Base-by-base conservation (phyloP, 23 tunicate genomes). In the Aplidium turbinatum region DNA sequence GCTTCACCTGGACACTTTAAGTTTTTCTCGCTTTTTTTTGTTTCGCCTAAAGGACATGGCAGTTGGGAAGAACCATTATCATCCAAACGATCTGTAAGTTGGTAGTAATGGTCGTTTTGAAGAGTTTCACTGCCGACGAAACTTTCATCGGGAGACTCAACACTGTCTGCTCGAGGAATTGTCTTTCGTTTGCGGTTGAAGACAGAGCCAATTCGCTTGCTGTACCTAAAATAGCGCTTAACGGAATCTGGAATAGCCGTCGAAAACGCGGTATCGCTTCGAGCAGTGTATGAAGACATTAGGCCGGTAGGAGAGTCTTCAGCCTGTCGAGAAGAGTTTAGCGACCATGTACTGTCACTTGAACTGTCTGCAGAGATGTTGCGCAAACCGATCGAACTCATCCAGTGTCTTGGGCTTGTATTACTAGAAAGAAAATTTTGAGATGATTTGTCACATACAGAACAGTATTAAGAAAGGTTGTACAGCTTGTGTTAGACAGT, bases 181-280 rank as follows among this genome's bases (percentile, higher is more conserved):
- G 50, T 11, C 11, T n/a, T n/a, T n/a, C 11, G 16, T n/a, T 60
- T 24, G 34, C 7, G 7, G 6, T 9, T 29, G 6, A 60, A 25
- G 4, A 3, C 18, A 23, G n/a, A 60, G 38, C 31, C n/a, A 4
- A 4, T 11, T 7, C 38, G 9, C 19, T 19, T 26, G 36, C 26
- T 7, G 50, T 65, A 65, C 26, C 26, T 65, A 13, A 76, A 42
- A 60, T 35, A 76, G 27, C 81, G 69, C 30, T 34, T 55, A 22
- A 76, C 60, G 3, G 81, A 76, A 38, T 76, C 81, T 24, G 81
- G 81, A 55, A 76, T 38, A 24, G 81, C 55, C 16, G 13, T 33
- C 6, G 81, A 70, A 5, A 35, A 35, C 20, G 70, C 70, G 5
- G 39, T 23, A 20, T 76, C 81, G 2, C 70, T 28, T 3, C 60